phyloP scores from a whole-genome alignment of 2,113 vertebrate genomes.

The Pollachius pollachius region DNA sequence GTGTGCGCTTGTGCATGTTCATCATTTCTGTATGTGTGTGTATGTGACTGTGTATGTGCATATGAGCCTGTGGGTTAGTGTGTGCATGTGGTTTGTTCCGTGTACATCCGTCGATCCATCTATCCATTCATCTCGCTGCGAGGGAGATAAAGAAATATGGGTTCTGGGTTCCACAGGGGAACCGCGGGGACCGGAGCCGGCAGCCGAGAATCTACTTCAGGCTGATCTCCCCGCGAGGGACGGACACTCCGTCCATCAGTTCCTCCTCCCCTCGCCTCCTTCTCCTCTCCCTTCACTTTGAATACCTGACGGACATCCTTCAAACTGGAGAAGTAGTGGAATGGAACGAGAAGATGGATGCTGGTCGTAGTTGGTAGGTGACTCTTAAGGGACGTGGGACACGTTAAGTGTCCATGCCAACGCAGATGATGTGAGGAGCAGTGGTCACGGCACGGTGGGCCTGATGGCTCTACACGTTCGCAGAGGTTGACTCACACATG shows the following conservation, averaged over 20 bases:
- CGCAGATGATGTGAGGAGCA: neutral
- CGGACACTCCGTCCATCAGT: conserved; percentile 80
- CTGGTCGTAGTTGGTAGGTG: conserved; percentile 78
- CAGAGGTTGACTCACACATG: conserved; percentile 15
- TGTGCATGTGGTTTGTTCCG: neutral
- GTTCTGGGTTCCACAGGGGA: conserved; percentile 21
- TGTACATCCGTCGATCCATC: neutral
- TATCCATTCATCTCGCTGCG: neutral
- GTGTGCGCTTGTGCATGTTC: no score
- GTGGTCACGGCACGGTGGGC: no score
- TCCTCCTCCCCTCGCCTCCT: conserved; percentile 65
- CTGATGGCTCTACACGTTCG: no score
- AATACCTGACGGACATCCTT: conserved; percentile 90
- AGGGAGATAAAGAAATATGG: conserved; percentile 25
- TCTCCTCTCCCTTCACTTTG: conserved; percentile 87
- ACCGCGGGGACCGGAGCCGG: conserved; percentile 28
- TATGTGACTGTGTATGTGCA: no score
- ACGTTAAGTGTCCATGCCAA: neutral
- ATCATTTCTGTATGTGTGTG: no score
- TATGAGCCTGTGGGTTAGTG: no score
- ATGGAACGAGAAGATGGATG: conserved; percentile 91
- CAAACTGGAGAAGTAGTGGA: conserved; percentile 61
- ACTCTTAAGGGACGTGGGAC: conserved; percentile 54
- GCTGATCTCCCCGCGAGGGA: conserved; percentile 68
- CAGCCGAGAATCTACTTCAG: conserved; percentile 67